Conservation (phyloP, 2,113 vertebrate species). For the Tenrec ecaudatus region DNA sequence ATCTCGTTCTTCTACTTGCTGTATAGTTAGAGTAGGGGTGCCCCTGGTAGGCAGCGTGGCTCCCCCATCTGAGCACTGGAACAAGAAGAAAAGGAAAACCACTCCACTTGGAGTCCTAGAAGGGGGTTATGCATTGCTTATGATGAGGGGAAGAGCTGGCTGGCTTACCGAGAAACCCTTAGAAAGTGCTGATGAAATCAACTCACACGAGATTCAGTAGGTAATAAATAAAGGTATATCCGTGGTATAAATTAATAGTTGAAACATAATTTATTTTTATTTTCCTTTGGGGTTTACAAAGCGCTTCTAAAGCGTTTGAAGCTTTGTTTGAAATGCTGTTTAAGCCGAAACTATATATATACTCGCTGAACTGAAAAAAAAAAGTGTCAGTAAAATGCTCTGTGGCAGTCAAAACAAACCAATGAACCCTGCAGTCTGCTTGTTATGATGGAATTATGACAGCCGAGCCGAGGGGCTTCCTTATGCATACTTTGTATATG, state of each 20-base stretch:
- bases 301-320: slow-evolving; percentile 62
- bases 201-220: slow-evolving; percentile 36
- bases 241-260: slow-evolving; percentile 66
- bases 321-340: slow-evolving; percentile 18
- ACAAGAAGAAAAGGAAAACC: slow-evolving; percentile 61
- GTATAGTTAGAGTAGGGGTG: slow-evolving; percentile 64
- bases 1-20: slow-evolving; percentile 88
- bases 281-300: slow-evolving; percentile 62
- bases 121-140: background rate
- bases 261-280: slow-evolving; percentile 69
- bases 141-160: slow-evolving; percentile 1
- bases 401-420: slow-evolving; percentile 67
- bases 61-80: slow-evolving; percentile 25
- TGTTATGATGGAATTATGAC: slow-evolving; percentile 69
- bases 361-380: slow-evolving; percentile 70
- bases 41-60: slow-evolving; percentile 36
- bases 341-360: slow-evolving; percentile 63
- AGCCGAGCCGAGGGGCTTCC: slow-evolving; percentile 47
- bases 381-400: slow-evolving; percentile 65
- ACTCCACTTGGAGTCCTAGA: slow-evolving; percentile 48
- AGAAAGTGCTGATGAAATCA: slow-evolving; percentile 45
- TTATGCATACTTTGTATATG: slow-evolving; percentile 78
- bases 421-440: slow-evolving; percentile 57
- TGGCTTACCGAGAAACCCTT: slow-evolving; percentile 57
- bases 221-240: slow-evolving; percentile 61